Evolutionary conservation across 2,797 vertebrate genomes (phyloP).

Genomic region (Nyctibius grandis): DNA sequence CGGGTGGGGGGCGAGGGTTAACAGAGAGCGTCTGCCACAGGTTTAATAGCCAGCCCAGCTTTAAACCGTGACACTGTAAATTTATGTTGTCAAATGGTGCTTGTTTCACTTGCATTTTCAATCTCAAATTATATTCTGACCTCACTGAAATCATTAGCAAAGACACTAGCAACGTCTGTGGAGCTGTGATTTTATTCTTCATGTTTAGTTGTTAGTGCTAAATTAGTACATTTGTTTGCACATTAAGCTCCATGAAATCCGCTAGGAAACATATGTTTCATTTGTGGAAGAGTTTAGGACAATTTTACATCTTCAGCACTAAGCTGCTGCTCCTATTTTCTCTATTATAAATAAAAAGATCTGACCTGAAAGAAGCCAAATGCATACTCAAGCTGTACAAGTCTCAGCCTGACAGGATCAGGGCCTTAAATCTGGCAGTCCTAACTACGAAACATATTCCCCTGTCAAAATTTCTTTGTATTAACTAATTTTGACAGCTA

Average conservation of each 20-base stretch:
- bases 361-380: background rate
- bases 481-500: conserved; percentile 1
- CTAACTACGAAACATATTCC: background rate
- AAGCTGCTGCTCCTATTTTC: background rate
- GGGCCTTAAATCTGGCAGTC: background rate
- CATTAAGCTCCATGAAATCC: background rate
- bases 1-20: too few species aligned
- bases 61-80: too few species aligned
- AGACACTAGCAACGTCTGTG: background rate
- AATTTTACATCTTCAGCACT: background rate
- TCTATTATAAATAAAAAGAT: background rate
- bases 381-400: background rate
- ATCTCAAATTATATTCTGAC: background rate
- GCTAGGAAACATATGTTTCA: background rate
- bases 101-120: background rate
- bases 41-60: too few species aligned
- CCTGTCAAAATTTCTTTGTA: background rate
- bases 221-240: background rate
- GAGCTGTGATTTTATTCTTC: background rate
- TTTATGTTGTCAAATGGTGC: background rate
- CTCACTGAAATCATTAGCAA: background rate
- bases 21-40: too few species aligned
- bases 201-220: background rate
- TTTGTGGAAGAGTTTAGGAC: background rate
- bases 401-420: background rate